These are phyloP conservation scores for Chelidonichthys spinosus DNA, from an alignment of 2,797 vertebrate genomes.

Conservation along the genomic window DNA sequence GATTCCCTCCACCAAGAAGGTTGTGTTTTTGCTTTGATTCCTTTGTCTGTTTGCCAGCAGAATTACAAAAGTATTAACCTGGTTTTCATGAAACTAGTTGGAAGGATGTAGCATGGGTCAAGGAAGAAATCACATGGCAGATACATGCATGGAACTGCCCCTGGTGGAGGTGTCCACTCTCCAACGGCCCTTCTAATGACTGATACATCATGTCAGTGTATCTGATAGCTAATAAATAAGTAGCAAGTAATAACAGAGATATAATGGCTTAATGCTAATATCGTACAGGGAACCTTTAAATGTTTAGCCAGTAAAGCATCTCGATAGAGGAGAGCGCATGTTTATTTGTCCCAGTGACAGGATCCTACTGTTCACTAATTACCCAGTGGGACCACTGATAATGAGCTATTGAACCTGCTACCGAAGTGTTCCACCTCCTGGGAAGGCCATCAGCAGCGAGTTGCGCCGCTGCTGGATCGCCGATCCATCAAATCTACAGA, in stretches of 20 bases:
- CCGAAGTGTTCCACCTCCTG: conserved; percentile 71
- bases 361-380: conserved; percentile 83
- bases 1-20: neutral
- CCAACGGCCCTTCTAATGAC: neutral
- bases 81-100: neutral
- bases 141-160: neutral
- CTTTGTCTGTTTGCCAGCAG: neutral
- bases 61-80: neutral
- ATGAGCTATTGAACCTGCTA: conserved; percentile 86
- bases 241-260: too few species aligned
- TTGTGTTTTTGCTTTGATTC: fast-evolving
- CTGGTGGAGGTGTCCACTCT: neutral
- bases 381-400: conserved; percentile 81
- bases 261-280: neutral
- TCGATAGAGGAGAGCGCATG: conserved; percentile 57
- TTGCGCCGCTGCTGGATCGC: conserved; percentile 49
- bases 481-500: conserved; percentile 75
- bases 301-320: conserved; percentile 4
- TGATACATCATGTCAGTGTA: neutral
- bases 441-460: conserved; percentile 69
- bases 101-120: neutral
- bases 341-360: conserved; percentile 81
- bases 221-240: neutral
- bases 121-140: neutral
- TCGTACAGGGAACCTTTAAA: conserved; percentile 31